Evolutionary conservation across 2,888 invertebrate species (phyloP).

Genomic region (Dendrolimus pini): DNA sequence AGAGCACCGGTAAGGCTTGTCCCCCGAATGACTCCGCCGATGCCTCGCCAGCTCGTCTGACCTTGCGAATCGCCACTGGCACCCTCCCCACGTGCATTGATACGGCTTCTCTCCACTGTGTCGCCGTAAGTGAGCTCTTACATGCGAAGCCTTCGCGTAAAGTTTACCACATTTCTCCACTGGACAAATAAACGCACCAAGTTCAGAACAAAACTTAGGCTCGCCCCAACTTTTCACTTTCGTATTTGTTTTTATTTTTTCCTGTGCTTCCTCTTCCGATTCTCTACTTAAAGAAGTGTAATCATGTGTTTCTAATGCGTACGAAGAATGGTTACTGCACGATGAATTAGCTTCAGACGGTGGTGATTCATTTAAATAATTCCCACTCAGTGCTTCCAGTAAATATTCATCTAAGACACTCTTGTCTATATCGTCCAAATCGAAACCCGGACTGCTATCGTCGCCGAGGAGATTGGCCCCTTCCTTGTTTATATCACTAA

Average conservation of each 20-base stretch:
- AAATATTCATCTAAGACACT: constrained; percentile 60
- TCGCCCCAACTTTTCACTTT: constrained; percentile 55
- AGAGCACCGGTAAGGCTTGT: constrained; percentile 94
- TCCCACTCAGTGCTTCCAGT: constrained; percentile 49
- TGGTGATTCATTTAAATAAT: constrained; percentile 41
- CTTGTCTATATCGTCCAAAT: constrained; percentile 60
- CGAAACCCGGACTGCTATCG: constrained; percentile 39
- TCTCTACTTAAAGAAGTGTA: constrained; percentile 26
- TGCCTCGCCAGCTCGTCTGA: constrained; percentile 96
- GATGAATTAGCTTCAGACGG: constrained; percentile 36
- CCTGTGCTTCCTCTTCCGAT: constrained; percentile 22
- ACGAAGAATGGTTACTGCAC: constrained; percentile 36
- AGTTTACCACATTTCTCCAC: constrained; percentile 85
- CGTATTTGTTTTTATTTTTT: constrained; percentile 25
- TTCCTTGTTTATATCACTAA: constrained; percentile 46
- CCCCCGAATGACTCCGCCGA: constrained; percentile 94
- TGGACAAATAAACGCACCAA: constrained; percentile 81
- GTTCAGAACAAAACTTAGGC: constrained; percentile 57
- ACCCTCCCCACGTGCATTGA: constrained; percentile 85
- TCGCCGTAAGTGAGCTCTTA: constrained; percentile 90
- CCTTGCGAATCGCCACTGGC: constrained; percentile 94
- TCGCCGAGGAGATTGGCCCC: constrained; percentile 36
- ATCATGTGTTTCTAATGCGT: constrained; percentile 37
- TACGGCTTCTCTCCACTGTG: constrained; percentile 90
- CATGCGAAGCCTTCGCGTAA: constrained; percentile 93